Conservation (phyloP, 2,888 invertebrate species). For the Apamea anceps region DNA sequence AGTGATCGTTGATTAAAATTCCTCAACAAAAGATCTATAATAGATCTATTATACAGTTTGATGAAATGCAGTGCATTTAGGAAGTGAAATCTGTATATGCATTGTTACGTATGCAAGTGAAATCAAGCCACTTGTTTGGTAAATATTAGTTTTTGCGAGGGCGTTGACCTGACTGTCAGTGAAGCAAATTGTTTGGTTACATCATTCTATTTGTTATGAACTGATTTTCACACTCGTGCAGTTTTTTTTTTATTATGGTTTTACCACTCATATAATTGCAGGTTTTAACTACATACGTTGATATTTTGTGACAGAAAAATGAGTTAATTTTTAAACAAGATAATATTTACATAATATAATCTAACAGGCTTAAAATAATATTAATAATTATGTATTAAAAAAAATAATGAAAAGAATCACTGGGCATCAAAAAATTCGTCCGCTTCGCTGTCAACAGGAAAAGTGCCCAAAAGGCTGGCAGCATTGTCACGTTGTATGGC, state of each 20-base stretch:
- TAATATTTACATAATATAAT: no score
- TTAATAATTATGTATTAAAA: neutral
- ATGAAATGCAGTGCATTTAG: conserved; percentile 50
- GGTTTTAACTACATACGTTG: no score
- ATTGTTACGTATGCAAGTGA: conserved; percentile 58
- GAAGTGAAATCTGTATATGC: conserved; percentile 58
- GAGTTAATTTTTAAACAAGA: no score
- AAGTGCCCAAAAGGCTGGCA: no score
- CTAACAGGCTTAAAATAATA: neutral
- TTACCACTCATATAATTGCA: neutral
- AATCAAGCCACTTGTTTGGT: conserved; percentile 41
- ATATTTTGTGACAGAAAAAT: no score
- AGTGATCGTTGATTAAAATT: conserved; percentile 39
- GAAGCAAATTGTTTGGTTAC: conserved; percentile 20
- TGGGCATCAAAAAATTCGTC: no score
- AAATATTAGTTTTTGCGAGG: conserved; percentile 38
- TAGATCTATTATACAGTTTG: conserved; percentile 51
- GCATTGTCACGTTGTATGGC: no score
- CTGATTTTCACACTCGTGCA: neutral
- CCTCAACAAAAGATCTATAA: conserved; percentile 45
- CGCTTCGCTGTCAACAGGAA: no score
- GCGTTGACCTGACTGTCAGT: conserved; percentile 30
- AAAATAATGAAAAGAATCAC: neutral
- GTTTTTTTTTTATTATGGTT: neutral
- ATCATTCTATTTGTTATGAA: conserved; percentile 6